Evolutionary conservation across 2,113 vertebrate species (phyloP).

Genomic region (Calyptommatus sinebrachiatus): DNA sequence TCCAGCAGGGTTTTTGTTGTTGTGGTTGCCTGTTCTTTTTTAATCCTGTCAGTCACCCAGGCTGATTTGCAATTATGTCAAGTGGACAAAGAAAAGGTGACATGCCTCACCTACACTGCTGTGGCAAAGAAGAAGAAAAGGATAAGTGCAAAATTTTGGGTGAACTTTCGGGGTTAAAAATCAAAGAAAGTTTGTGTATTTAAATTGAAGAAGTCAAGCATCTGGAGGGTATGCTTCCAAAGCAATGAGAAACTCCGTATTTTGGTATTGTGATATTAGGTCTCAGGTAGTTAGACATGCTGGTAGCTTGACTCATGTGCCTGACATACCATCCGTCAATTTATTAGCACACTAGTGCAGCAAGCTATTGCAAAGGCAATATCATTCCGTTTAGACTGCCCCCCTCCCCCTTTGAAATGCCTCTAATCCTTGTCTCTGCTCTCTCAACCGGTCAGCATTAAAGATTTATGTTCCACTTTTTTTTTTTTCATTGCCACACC

Average conservation of each 20-base stretch:
- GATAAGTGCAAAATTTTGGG: slow-evolving; percentile 54
- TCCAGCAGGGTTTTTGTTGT: slow-evolving; percentile 45
- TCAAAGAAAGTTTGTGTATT: slow-evolving; percentile 58
- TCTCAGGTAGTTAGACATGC: slow-evolving; percentile 73
- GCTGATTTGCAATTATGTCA: slow-evolving; percentile 35
- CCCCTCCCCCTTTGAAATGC: slow-evolving; percentile 72
- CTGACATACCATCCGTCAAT: slow-evolving; percentile 82
- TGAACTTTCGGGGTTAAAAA: slow-evolving; percentile 61
- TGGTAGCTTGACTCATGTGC: slow-evolving; percentile 70
- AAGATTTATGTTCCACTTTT: slow-evolving; percentile 87
- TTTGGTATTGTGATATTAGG: slow-evolving; percentile 70
- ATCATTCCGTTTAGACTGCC: slow-evolving; percentile 69
- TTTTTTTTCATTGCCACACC: slow-evolving; percentile 88
- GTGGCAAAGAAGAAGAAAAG: slow-evolving; percentile 3
- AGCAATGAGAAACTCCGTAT: slow-evolving; percentile 70
- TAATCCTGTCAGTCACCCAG: slow-evolving; percentile 11
- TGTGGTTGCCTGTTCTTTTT: too few relatives aligned
- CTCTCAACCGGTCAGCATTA: slow-evolving; percentile 85
- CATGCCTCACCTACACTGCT: slow-evolving; percentile 38
- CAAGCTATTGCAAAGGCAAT: slow-evolving; percentile 75
- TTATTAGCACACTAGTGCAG: slow-evolving; percentile 79
- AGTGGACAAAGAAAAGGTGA: slow-evolving; percentile 56
- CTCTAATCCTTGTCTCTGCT: slow-evolving; percentile 83
- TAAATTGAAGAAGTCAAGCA: slow-evolving; percentile 60
- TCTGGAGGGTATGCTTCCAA: slow-evolving; percentile 54